phyloP scores from a whole-genome alignment of 2,888 invertebrate species.

The Lydus trimaculatus region DNA sequence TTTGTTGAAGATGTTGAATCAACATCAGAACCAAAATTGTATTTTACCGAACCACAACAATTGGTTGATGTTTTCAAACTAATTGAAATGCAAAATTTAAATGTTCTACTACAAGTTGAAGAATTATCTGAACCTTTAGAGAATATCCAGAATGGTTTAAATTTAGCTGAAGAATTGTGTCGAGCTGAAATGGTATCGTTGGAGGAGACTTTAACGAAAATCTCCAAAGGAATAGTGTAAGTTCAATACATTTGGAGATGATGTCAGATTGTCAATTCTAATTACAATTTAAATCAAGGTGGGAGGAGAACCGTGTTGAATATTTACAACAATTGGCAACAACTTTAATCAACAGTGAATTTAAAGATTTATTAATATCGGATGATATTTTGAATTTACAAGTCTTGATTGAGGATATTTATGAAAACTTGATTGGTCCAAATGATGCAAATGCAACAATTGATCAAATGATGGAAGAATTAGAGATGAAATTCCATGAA shows the following conservation, averaged over 20 bases:
- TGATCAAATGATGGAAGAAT: constrained; percentile 65
- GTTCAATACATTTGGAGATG: constrained; percentile 14
- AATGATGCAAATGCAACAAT: constrained; percentile 67
- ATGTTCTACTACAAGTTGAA: constrained; percentile 68
- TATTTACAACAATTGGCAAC: constrained; percentile 65
- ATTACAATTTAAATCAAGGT: constrained; percentile 42
- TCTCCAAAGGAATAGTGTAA: constrained; percentile 59
- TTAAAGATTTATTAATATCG: constrained; percentile 65
- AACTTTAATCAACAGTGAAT: constrained; percentile 65
- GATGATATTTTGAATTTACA: constrained; percentile 66
- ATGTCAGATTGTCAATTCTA: no score
- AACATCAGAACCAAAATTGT: constrained; percentile 64
- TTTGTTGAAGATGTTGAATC: constrained; percentile 62
- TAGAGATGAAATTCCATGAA: constrained; percentile 65
- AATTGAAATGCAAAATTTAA: constrained; percentile 70
- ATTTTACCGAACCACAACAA: constrained; percentile 65
- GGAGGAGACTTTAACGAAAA: constrained; percentile 56
- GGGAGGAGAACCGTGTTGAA: constrained; percentile 63
- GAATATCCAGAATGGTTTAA: constrained; percentile 62
- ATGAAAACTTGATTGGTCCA: constrained; percentile 66
- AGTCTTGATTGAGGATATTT: constrained; percentile 70
- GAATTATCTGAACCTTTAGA: constrained; percentile 65
- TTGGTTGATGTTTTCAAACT: constrained; percentile 66
- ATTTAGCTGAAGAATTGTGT: constrained; percentile 58
- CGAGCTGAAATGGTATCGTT: constrained; percentile 57